Evolutionary conservation across 2,797 vertebrate genomes (phyloP), one percentile per base, ranked within the genome.

Genomic region (Xenops minutus): DNA sequence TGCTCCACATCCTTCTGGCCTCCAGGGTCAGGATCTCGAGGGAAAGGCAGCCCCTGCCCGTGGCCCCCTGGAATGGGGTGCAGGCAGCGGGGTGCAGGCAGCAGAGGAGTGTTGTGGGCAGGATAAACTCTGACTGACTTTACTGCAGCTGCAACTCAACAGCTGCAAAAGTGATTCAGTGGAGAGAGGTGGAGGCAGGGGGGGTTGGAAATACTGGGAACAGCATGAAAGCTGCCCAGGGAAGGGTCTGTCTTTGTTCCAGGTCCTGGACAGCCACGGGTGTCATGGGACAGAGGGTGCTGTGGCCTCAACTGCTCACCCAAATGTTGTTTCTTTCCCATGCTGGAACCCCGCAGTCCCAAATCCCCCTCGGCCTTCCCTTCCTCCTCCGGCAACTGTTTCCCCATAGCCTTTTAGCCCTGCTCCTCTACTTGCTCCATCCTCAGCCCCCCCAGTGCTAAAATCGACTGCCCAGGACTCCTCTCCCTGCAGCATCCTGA

Each of bases 161-260:
- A 93, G 87, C 94, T 91, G 94, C 69, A 6, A 41, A 86, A 92
- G 78, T 30, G 8, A 78, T 87, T 86, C 21, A 7, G 54, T 16
- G 0, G 44, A 10, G 36, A 32, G 82, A 43, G 39, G 71, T 4
- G 68, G 43, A 20, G 36, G 37, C 39, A 32, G 26, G 3, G 24
- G 72, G 72, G 73, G 46, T 41, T 83, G 87, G 80, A 61, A 74
- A 41, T 16, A 2, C 30, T 10, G 12, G 39, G 32, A 55, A 7
- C 1, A 16, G 22, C 1, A 1, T 12, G 7, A 63, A 6, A 13
- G 1, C 66, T 1, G 23, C 41, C 48, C 9, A n/a, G 87, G 77
- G 61, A 74, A 68, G 85, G 77, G 39, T 77, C 52, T 7, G 30
- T 48, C 90, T 94, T 96, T 94, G 92, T 95, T 89, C 44, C 54